Percentiles rank a stretch among this genome's conserved stretches.
Evolutionary conservation across 2,797 vertebrate species (phyloP).

Genomic region (Artibeus lituratus): DNA sequence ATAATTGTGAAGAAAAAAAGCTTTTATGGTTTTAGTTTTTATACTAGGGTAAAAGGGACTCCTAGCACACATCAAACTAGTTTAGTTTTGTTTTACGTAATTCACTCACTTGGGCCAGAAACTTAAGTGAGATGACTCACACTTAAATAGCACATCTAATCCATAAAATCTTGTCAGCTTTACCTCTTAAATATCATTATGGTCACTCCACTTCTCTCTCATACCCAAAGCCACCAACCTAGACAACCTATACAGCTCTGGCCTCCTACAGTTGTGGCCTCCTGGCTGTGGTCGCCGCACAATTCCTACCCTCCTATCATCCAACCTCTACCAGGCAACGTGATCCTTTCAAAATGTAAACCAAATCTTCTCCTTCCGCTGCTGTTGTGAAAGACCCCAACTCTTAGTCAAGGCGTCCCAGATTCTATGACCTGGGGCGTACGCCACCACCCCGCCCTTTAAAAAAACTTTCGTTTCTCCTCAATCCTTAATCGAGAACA

Average conservation of each 20-base stretch:
- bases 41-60: neutral
- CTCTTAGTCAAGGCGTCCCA: neutral
- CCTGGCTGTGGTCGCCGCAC: neutral
- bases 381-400: neutral
- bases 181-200: neutral
- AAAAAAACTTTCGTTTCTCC: neutral
- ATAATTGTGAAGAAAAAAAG: neutral
- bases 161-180: neutral
- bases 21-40: neutral
- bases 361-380: neutral
- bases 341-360: neutral
- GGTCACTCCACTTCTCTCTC: neutral
- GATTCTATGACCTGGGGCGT: fast-evolving
- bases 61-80: neutral
- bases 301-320: neutral
- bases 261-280: neutral
- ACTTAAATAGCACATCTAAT: neutral
- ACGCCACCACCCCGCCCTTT: too few species aligned
- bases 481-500: neutral
- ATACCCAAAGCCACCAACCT: neutral
- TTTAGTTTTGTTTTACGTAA: neutral
- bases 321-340: neutral
- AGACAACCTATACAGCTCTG: neutral
- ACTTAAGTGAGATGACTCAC: neutral
- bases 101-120: neutral